Evolutionary conservation across 2,888 invertebrate genomes (phyloP), one percentile per base, ranked within the genome.

Genomic region (Muschampia plurimacula): DNA sequence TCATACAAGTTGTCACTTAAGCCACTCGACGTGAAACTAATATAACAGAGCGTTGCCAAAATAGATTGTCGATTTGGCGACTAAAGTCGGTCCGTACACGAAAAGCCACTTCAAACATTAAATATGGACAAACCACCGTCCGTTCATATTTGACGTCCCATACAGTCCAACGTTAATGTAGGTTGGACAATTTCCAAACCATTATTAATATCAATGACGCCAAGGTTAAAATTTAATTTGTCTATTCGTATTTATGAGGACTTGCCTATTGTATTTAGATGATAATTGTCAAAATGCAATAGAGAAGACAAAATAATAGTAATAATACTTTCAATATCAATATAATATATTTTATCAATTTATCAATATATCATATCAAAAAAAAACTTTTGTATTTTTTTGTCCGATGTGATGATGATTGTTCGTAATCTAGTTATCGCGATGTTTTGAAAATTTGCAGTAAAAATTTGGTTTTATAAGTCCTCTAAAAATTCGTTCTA

Each of bases 41-140:
- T 57, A 57, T 57, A 57, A 57, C 57, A 57, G 57, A 57, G 57
- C 22, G 57, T 73, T 76, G 73, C 78, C 63, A 70, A 77, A 79
- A 81, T 79, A 79, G 78, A 74, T 74, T 76, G 80, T 71, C 72
- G 76, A 77, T 78, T 79, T 75, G 67, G 74, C 72, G 70, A 73
- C 71, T 22, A 52, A 67, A 77, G 75, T 74, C 76, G 79, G 73
- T 80, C 81, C 78, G 75, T 82, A 90, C 91, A 89, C 79, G 86
- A 85, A 86, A 91, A 86, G 85, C 86, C 91, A 90, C 91, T 92
- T 88, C 85, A 85, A 86, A 85, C 87, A 90, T 92, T 89, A 90
- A 92, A 90, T 89, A 91, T 91, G 87, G 81, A 91, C 82, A 83
- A 72, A 74, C 74, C 59, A 52, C 70, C 75, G 80, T 78, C 81